These are phyloP conservation scores for Amiota communis DNA, from an alignment of 2,888 invertebrate genomes.

Conservation along the genomic window DNA sequence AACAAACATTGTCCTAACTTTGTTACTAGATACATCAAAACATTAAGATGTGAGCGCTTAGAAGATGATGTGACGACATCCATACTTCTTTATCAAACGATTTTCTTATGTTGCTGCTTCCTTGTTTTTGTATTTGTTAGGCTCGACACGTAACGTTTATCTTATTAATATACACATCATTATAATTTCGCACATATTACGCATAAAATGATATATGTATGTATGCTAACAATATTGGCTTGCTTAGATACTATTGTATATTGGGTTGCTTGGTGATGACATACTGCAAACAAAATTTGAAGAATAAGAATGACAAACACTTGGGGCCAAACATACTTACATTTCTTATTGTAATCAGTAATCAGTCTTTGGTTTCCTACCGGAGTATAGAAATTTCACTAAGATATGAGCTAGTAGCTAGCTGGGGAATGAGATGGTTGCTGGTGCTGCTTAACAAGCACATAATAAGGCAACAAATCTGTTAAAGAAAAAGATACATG, in stretches of 20 bases:
- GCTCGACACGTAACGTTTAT: slow-evolving; percentile 53
- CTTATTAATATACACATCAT: slow-evolving; percentile 58
- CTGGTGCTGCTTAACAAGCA: slow-evolving; percentile 41
- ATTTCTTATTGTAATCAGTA: too few species aligned
- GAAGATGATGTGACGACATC: slow-evolving; percentile 12
- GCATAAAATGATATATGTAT: neutral
- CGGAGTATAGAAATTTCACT: slow-evolving; percentile 39
- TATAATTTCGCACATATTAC: slow-evolving; percentile 55
- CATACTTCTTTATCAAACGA: slow-evolving; percentile 7
- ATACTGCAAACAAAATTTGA: too few species aligned
- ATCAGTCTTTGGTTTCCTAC: too few species aligned
- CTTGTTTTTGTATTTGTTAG: slow-evolving; percentile 31
- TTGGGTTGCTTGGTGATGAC: too few species aligned
- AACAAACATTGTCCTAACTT: neutral
- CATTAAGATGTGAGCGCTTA: neutral
- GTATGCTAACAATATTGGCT: too few species aligned
- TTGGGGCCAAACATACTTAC: slow-evolving; percentile 21
- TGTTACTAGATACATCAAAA: neutral
- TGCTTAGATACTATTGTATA: too few species aligned
- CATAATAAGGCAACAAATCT: slow-evolving; percentile 60
- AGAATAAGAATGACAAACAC: slow-evolving; percentile 2
- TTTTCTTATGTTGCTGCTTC: neutral
- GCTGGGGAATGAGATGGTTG: slow-evolving; percentile 44
- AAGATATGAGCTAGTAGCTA: slow-evolving; percentile 52
- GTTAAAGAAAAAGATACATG: slow-evolving; percentile 44